phyloP scores from a whole-genome alignment of 2,888 invertebrate genomes.

The Eristalis tenax region DNA sequence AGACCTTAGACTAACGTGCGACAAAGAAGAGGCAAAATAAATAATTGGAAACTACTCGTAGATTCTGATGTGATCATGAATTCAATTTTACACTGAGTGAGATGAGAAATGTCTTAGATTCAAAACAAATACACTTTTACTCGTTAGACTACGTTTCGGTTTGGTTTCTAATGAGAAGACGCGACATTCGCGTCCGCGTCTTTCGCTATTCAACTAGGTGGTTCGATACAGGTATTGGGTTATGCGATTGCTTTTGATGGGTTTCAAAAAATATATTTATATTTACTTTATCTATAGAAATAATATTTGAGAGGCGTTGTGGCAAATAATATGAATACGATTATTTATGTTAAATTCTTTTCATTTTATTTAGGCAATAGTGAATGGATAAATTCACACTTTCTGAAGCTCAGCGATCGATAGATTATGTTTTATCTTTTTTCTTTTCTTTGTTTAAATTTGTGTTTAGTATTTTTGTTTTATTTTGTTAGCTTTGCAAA shows the following conservation, averaged over 20 bases:
- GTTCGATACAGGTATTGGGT: constrained; percentile 29
- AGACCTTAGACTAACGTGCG: background rate
- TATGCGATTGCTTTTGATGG: background rate
- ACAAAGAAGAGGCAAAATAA: background rate
- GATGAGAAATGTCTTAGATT: constrained; percentile 22
- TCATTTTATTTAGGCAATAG: constrained; percentile 3
- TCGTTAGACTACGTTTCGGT: background rate
- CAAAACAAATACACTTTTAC: constrained; percentile 26
- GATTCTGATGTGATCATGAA: constrained; percentile 51
- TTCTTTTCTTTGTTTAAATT: background rate
- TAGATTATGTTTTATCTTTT: background rate
- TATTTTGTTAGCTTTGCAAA: constrained; percentile 5
- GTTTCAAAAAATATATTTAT: background rate
- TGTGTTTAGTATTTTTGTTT: background rate
- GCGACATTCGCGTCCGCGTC: background rate
- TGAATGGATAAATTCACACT: background rate
- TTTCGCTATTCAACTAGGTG: constrained; percentile 6
- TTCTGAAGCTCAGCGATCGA: constrained; percentile 21
- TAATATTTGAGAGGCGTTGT: background rate
- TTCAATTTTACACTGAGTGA: constrained; percentile 49
- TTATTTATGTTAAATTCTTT: background rate
- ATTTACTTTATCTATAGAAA: constrained; percentile 11
- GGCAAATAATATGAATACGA: constrained; percentile 8
- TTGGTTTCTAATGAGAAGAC: background rate
- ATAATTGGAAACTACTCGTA: constrained; percentile 8